phyloP scores from a whole-genome alignment of 2,888 invertebrate genomes.

The Lepidonotus clava region DNA sequence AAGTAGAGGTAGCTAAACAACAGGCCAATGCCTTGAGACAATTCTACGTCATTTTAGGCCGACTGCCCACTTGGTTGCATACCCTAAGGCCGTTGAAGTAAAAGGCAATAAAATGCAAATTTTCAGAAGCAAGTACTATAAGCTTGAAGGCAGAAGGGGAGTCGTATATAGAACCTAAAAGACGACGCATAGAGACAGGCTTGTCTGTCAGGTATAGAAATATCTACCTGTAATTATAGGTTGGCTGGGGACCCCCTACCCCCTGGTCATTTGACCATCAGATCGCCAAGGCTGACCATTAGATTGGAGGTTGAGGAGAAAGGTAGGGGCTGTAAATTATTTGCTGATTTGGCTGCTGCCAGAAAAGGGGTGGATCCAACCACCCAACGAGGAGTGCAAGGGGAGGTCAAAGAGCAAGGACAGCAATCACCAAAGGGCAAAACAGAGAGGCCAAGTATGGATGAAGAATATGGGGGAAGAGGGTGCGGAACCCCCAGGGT shows the following conservation, averaged over 20 bases:
- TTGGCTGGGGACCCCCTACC: neutral
- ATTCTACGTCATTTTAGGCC: neutral
- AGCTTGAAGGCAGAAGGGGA: neutral
- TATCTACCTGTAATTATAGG: neutral
- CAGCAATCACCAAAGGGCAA: too few relatives aligned
- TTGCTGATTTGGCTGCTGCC: neutral
- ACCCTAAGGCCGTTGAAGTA: neutral
- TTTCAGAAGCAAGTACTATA: neutral
- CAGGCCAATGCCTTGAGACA: neutral
- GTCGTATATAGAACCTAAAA: conserved; percentile 3
- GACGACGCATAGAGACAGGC: too few relatives aligned
- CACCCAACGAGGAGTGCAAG: neutral
- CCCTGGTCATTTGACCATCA: conserved; percentile 9
- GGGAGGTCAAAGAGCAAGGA: neutral
- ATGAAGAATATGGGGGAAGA: too few relatives aligned
- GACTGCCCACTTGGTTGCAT: neutral
- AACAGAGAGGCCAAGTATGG: too few relatives aligned
- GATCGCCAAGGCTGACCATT: neutral
- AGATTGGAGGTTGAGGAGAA: neutral
- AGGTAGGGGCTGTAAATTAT: neutral
- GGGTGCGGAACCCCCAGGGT: too few relatives aligned
- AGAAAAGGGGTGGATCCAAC: neutral
- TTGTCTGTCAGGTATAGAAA: neutral
- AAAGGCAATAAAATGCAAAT: conserved; percentile 17
- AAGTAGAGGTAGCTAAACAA: too few relatives aligned